Evolutionary conservation across 1,140 invertebrate species (phyloP).

Genomic region (Papilio glaucus): DNA sequence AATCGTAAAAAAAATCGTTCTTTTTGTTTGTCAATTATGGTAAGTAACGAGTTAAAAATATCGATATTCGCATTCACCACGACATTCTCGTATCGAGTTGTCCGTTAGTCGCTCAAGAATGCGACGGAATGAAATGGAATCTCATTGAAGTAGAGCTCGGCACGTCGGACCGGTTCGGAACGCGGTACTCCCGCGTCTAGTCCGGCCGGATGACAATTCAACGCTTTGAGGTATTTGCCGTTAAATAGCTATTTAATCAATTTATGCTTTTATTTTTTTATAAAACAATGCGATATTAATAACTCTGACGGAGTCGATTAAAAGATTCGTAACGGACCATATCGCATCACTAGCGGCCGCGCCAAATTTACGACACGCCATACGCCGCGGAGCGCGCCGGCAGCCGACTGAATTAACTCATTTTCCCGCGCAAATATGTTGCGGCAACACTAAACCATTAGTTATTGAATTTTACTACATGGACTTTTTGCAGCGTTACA

Average conservation of each 20-base stretch:
- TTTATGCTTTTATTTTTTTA: not conserved
- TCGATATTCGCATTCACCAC: conserved; percentile 48
- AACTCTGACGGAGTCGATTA: conserved; percentile 41
- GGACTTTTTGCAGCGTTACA: conserved; percentile 39
- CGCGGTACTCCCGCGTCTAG: conserved; percentile 65
- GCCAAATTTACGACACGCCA: conserved; percentile 58
- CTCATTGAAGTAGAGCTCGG: conserved; percentile 75
- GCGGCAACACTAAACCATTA: conserved; percentile 39
- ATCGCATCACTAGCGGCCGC: conserved; percentile 49
- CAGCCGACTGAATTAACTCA: conserved; percentile 52
- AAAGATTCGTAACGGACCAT: conserved; percentile 30
- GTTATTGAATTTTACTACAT: conserved; percentile 46
- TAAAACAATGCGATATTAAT: conserved; percentile 30
- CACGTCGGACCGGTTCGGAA: conserved; percentile 69
- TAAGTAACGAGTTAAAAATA: conserved; percentile 47
- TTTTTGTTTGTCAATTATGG: conserved; percentile 28
- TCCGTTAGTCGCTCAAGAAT: conserved; percentile 80
- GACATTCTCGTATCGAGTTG: conserved; percentile 57
- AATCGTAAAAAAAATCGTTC: conserved; percentile 40
- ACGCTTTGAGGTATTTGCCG: conserved; percentile 40
- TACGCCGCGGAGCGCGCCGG: conserved; percentile 40
- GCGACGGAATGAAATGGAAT: conserved; percentile 81
- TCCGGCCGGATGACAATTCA: conserved; percentile 70
- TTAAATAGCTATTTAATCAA: conserved; percentile 26
- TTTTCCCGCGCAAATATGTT: conserved; percentile 66